Evolutionary conservation across 2,888 invertebrate species (phyloP), one percentile per base, ranked within the genome.

Genomic region (Epistrophella euchroma): DNA sequence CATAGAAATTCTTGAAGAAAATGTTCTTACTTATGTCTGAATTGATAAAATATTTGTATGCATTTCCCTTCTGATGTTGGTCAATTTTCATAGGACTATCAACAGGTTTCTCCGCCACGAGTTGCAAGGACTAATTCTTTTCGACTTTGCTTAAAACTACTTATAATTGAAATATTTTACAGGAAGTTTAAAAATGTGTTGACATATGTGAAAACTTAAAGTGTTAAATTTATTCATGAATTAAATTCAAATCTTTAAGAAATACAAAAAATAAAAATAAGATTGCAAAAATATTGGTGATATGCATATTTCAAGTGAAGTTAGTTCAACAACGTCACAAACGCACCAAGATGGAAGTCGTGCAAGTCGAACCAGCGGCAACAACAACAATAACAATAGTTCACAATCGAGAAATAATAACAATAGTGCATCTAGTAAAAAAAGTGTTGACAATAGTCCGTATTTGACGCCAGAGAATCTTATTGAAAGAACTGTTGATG

Each of bases 291-390:
- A 75, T 76, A 80, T 32, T 76, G 80, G 78, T 75, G 93, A 92
- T 93, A 96, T 96, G 96, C 96, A 96, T 94, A 93, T 96, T 92
- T 95, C 96, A 89, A 95, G 95, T 93, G 96, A 96, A 94, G 95
- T 96, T 91, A 95, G 95, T 91, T 95, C 96, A 72, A 96, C 96
- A 80, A 96, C 95, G 76, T 94, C 92, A 88, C 93, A 93, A 62
- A 91, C 93, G 25, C 93, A 94, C 73, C 93, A 93, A 88, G 93
- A 93, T 87, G 90, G 91, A 47, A 71, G 75, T 60, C 76, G 82
- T n/a, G 62, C 79, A 78, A 88, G 45, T 79, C 86, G 73, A 86
- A 84, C 81, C 66, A 88, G 83, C 87, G 88, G 79, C 70, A 88
- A 88, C 73, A 88, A 87, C 64, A 89, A 37, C 43, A 89, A 15